Evolutionary conservation across 2,888 invertebrate species (phyloP).

Genomic region (Diadromus collaris): DNA sequence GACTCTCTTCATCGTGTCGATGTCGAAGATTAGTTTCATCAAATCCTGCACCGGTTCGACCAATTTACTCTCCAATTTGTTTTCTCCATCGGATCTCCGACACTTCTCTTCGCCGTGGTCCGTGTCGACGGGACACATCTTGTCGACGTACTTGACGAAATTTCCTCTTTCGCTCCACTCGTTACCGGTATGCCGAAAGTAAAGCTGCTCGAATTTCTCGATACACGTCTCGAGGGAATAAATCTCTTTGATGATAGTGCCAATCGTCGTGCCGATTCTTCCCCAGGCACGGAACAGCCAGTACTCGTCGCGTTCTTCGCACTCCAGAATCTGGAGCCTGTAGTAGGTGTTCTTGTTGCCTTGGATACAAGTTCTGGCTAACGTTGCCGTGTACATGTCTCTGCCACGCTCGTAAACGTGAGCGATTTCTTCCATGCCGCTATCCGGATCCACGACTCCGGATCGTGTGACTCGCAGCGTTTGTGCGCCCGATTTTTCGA

Average conservation of each 20-base stretch:
- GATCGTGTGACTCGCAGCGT: slow-evolving; percentile 90
- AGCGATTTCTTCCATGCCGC: slow-evolving; percentile 87
- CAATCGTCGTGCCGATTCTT: slow-evolving; percentile 96
- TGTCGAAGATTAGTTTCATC: slow-evolving; percentile 93
- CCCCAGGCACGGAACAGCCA: slow-evolving; percentile 97
- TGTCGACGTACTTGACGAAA: slow-evolving; percentile 87
- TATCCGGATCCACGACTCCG: slow-evolving; percentile 96
- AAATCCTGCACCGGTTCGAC: slow-evolving; percentile 90
- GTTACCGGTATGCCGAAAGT: slow-evolving; percentile 92
- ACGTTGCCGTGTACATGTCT: slow-evolving; percentile 87
- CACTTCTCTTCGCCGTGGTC: slow-evolving; percentile 87
- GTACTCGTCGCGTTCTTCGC: slow-evolving; percentile 85
- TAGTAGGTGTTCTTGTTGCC: slow-evolving; percentile 96
- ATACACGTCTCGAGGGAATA: slow-evolving; percentile 83
- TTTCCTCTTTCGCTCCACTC: slow-evolving; percentile 85
- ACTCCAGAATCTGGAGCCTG: slow-evolving; percentile 94
- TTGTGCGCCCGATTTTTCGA: neutral
- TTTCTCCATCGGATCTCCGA: slow-evolving; percentile 74
- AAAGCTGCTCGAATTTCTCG: slow-evolving; percentile 84
- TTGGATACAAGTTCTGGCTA: slow-evolving; percentile 93
- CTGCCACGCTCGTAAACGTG: slow-evolving; percentile 87
- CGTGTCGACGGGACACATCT: slow-evolving; percentile 93
- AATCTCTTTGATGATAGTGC: slow-evolving; percentile 85
- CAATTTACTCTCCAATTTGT: slow-evolving; percentile 85
- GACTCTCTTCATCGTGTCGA: slow-evolving; percentile 94